phyloP scores from a whole-genome alignment of 2,888 invertebrate genomes.

The Orthosia gracilis region DNA sequence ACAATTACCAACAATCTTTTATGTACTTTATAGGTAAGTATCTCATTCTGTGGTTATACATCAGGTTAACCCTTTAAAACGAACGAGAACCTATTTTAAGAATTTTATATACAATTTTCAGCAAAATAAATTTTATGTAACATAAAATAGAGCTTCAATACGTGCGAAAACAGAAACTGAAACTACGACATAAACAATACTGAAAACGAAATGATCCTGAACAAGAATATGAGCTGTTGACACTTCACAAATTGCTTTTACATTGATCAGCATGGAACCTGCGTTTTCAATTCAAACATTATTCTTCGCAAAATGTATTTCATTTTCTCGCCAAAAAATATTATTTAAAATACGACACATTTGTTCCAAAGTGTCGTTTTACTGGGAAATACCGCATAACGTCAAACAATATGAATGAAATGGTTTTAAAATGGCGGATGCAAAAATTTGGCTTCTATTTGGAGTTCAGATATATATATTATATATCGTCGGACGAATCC shows the following conservation, averaged over 20 bases:
- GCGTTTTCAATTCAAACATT: conserved; percentile 32
- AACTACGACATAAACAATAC: conserved; percentile 37
- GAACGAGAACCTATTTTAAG: conserved; percentile 2
- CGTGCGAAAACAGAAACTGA: conserved; percentile 17
- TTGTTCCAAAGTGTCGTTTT: conserved; percentile 31
- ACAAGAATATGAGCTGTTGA: conserved; percentile 37
- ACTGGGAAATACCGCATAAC: conserved; percentile 22
- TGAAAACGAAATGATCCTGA: conserved; percentile 31
- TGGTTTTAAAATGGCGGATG: conserved; percentile 31
- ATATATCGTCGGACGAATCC: conserved; percentile 12
- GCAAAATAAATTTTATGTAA: conserved; percentile 4
- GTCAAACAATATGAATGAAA: conserved; percentile 39
- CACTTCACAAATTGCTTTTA: conserved; percentile 53
- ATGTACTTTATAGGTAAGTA: neutral
- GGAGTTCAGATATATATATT: conserved; percentile 7
- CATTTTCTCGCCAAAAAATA: conserved; percentile 3
- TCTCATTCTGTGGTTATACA: neutral
- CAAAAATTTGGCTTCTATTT: conserved; percentile 16
- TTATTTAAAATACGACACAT: conserved; percentile 36
- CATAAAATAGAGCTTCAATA: conserved; percentile 23
- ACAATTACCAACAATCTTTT: neutral
- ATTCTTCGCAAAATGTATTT: conserved; percentile 21
- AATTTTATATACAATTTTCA: conserved; percentile 4
- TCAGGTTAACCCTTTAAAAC: conserved; percentile 5
- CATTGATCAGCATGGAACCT: conserved; percentile 27